Evolutionary conservation across 2,113 vertebrate species (phyloP).

Genomic region (Bufo gargarizans): DNA sequence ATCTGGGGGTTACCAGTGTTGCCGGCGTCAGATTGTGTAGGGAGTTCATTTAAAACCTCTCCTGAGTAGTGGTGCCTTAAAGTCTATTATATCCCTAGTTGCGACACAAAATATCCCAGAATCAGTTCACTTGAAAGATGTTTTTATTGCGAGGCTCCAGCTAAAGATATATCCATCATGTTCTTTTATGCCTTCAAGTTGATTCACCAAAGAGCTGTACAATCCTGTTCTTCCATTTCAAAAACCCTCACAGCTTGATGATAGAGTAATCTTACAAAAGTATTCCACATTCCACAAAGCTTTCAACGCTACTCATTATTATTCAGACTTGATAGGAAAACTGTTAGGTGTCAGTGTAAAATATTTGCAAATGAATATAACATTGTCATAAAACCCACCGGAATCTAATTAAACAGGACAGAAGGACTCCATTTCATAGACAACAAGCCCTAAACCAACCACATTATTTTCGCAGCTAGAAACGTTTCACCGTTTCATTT

Average conservation of each 20-base stretch:
- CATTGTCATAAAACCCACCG: slow-evolving; percentile 18
- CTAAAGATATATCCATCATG: not conserved
- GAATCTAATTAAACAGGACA: slow-evolving; percentile 37
- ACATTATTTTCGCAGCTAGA: not conserved
- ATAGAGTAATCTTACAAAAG: not conserved
- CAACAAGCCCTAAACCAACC: not conserved
- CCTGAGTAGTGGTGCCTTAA: too few relatives aligned
- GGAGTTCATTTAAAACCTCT: too few relatives aligned
- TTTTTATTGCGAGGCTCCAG: not conserved
- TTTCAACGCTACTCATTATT: slow-evolving; percentile 30
- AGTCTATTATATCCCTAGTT: too few relatives aligned
- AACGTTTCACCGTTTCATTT: not conserved
- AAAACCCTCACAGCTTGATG: slow-evolving; percentile 3
- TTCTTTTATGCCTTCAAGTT: not conserved
- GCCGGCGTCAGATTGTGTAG: too few relatives aligned
- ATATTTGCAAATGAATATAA: slow-evolving; percentile 44
- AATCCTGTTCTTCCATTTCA: not conserved
- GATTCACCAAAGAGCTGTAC: not conserved
- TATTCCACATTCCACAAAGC: not conserved
- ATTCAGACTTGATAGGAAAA: slow-evolving; percentile 40
- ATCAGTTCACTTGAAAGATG: not conserved
- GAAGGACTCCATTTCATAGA: not conserved
- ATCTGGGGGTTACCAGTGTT: too few relatives aligned
- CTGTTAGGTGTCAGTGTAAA: slow-evolving; percentile 30
- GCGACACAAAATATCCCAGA: not conserved